Percentiles rank a stretch among this genome's conserved stretches.
phyloP scores from a whole-genome alignment of 2,797 vertebrate genomes.

The Chaetophractus vellerosus region DNA sequence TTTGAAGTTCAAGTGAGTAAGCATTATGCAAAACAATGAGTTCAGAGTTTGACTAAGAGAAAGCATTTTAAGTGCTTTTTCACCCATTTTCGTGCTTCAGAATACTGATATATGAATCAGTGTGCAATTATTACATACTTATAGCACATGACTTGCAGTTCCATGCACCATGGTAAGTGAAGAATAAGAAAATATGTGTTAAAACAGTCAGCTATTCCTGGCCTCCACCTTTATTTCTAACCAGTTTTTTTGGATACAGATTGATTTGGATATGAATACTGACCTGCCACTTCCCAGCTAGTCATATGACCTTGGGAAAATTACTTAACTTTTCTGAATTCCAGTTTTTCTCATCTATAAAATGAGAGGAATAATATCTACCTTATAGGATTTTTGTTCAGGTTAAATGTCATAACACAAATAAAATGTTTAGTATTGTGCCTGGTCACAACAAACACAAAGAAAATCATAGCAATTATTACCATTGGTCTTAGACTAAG shows the following conservation, averaged over 20 bases:
- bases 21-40: no score
- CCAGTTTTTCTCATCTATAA: conserved; percentile 5
- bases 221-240: not conserved
- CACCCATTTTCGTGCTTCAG: no score
- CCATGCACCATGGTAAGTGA: no score
- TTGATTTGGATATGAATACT: conserved; percentile 13
- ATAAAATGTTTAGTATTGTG: not conserved
- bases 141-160: no score
- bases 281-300: not conserved
- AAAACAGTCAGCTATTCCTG: not conserved
- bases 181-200: not conserved
- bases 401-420: not conserved
- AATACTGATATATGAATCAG: no score
- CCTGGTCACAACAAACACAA: not conserved
- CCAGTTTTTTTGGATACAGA: not conserved
- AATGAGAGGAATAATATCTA: conserved; percentile 7
- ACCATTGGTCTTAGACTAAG: not conserved
- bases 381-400: no score
- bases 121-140: no score
- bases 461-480: not conserved
- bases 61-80: no score
- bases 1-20: no score
- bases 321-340: not conserved
- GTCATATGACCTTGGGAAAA: not conserved
- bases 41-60: no score